Base-by-base conservation (phyloP, 2,113 vertebrate species). In the Chionodraco myersi region DNA sequence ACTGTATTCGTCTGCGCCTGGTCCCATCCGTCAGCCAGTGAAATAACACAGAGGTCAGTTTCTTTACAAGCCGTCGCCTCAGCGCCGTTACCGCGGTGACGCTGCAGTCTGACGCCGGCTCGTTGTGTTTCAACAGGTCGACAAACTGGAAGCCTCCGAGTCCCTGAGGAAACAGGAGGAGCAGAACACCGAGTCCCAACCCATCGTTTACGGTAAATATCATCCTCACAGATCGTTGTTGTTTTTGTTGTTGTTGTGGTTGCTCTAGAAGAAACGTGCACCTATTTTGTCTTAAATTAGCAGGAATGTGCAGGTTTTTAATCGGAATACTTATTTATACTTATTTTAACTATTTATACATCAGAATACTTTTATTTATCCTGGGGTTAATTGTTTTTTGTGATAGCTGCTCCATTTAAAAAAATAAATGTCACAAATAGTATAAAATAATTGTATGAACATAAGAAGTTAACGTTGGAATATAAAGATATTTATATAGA, bases 141-240 rank as follows among this genome's bases (percentile, higher is more conserved):
- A 99, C 93, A 98, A 99, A 92, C 95, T 99, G 83, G 98, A 99
- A 84, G 97, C 97, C 68, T 99, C 98, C 0, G 98, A 99, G 87
- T 99, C 98, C 14, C 94, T 99, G 93, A 97, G 98, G 95, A 99
- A 99, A 96, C 97, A 99, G 92, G 98, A 99, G 92, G 98, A 99
- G 85, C 98, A 99, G 90, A 97, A 96, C 63, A 99, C 98, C 5
- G 98, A 99, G 94, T 98, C 97, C 23, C 98, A 99, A 89, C 98
- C 98, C 72, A 99, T 99, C 44, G 98, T 99, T 95, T 99, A 99
- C 94, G 98, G 98, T 99, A 97, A 67, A 78, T 90, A 67, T 44
- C n/a, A 51, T 23, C 58, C 13, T 4, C 6, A 6, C 36, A 4
- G 10, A 44, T 58, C 6, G 23, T n/a, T 49, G 58, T 6, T 23